These are phyloP conservation scores for Brachionus asplanchnoidis DNA, from an alignment of 1,140 invertebrate species.

Conservation along the genomic window DNA sequence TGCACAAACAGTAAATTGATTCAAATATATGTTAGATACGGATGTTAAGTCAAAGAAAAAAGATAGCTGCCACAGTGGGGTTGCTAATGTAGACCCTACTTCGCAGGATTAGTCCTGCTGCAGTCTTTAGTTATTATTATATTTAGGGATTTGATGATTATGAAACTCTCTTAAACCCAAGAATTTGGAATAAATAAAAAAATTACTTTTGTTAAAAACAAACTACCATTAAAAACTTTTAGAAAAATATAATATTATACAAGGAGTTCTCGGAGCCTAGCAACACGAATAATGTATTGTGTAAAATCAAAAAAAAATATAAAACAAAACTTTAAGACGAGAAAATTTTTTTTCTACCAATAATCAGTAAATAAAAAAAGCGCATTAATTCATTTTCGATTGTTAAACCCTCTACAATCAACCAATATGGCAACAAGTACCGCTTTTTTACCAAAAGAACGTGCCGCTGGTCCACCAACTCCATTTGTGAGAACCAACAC, in stretches of 20 bases:
- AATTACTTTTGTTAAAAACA: background rate
- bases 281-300: conserved; percentile 34
- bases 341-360: background rate
- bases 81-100: too few species aligned
- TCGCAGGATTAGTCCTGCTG: too few species aligned
- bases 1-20: too few species aligned
- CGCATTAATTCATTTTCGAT: conserved; percentile 14
- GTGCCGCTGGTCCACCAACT: conserved; percentile 1
- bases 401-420: background rate
- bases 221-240: background rate
- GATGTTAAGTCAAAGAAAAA: too few species aligned
- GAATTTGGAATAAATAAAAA: background rate
- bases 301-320: conserved; percentile 18
- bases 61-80: too few species aligned
- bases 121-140: too few species aligned
- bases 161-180: background rate
- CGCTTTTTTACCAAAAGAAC: conserved; percentile 27
- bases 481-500: background rate
- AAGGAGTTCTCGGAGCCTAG: conserved; percentile 7
- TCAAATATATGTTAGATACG: too few species aligned
- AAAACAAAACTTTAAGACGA: background rate
- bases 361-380: conserved; percentile 23
- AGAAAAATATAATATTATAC: conserved; percentile 1
- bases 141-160: too few species aligned
- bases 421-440: conserved; percentile 28